Evolutionary conservation across 2,113 vertebrate species (phyloP).

Genomic region (Hippocampus barbouri): DNA sequence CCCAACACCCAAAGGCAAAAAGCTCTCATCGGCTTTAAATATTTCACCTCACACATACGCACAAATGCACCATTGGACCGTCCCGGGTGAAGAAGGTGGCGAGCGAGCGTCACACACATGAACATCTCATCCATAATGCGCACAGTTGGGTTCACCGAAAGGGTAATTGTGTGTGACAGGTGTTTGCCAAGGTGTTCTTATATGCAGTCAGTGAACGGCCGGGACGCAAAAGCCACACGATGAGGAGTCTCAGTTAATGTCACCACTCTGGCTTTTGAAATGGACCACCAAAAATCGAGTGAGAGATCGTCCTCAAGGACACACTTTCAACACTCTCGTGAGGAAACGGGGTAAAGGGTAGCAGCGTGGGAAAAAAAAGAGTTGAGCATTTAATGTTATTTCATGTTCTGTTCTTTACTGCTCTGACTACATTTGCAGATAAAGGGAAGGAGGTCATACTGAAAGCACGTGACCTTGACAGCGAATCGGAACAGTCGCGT

Average conservation of each 20-base stretch:
- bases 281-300: slow-evolving; percentile 18
- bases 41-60: neutral
- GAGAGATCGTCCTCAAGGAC: slow-evolving; percentile 30
- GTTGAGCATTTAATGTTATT: slow-evolving; percentile 20
- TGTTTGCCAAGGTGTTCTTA: slow-evolving; percentile 41
- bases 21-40: slow-evolving; percentile 31
- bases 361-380: slow-evolving; percentile 6
- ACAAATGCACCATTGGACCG: slow-evolving; percentile 3
- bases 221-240: slow-evolving; percentile 9
- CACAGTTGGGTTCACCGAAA: slow-evolving; percentile 38
- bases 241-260: slow-evolving; percentile 13
- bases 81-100: slow-evolving; percentile 17
- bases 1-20: slow-evolving; percentile 11
- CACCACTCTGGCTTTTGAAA: slow-evolving; percentile 8
- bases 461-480: slow-evolving; percentile 14
- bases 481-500: slow-evolving; percentile 7
- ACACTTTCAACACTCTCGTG: slow-evolving; percentile 16
- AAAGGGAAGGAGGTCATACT: slow-evolving; percentile 26
- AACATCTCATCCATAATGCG: slow-evolving; percentile 62
- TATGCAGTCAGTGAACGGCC: slow-evolving; percentile 17
- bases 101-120: slow-evolving; percentile 6
- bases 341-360: slow-evolving; percentile 27
- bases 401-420: slow-evolving; percentile 19
- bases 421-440: slow-evolving; percentile 15
- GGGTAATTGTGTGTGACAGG: slow-evolving; percentile 50